Percentiles rank a stretch among this genome's conserved stretches.
Evolutionary conservation across 2,797 vertebrate genomes (phyloP).

Genomic region (Thalassophryne amazonica): DNA sequence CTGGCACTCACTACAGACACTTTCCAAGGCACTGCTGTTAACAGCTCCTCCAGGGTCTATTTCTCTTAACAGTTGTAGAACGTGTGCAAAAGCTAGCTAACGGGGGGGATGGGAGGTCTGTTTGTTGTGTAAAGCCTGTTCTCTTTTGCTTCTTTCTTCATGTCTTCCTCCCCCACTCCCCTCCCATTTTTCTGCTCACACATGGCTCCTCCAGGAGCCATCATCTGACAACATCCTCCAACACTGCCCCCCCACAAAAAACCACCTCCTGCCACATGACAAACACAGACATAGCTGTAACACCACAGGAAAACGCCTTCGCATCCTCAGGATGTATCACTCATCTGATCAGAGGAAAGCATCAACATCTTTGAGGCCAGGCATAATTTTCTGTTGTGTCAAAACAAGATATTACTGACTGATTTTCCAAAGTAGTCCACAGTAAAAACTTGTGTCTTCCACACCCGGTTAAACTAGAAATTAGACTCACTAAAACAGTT

Average conservation of each 20-base stretch:
- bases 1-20: slow-evolving; percentile 55
- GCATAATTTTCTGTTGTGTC: slow-evolving; percentile 12
- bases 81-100: slow-evolving; percentile 37
- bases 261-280: slow-evolving; percentile 70
- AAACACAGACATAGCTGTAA: slow-evolving; percentile 56
- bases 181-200: slow-evolving; percentile 63
- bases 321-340: slow-evolving; percentile 70
- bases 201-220: slow-evolving; percentile 70
- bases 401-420: slow-evolving; percentile 12
- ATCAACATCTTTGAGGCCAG: slow-evolving; percentile 41
- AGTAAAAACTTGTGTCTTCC: neutral
- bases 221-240: slow-evolving; percentile 74
- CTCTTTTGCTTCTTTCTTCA: slow-evolving; percentile 59
- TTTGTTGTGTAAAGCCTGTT: slow-evolving; percentile 70
- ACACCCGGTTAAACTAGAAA: neutral
- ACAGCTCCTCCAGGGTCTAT: slow-evolving; percentile 70
- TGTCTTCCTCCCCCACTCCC: slow-evolving; percentile 56
- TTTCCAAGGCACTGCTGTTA: slow-evolving; percentile 66
- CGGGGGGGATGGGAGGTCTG: slow-evolving; percentile 60
- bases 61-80: slow-evolving; percentile 71
- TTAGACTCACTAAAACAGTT: slow-evolving; percentile 4
- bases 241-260: slow-evolving; percentile 49
- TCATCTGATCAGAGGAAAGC: slow-evolving; percentile 53
- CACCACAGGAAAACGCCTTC: slow-evolving; percentile 70
- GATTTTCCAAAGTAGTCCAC: neutral